Conservation (phyloP, 37 sponge, comb jelly and placozoan species). For the Cladorhizidae sp. region DNA sequence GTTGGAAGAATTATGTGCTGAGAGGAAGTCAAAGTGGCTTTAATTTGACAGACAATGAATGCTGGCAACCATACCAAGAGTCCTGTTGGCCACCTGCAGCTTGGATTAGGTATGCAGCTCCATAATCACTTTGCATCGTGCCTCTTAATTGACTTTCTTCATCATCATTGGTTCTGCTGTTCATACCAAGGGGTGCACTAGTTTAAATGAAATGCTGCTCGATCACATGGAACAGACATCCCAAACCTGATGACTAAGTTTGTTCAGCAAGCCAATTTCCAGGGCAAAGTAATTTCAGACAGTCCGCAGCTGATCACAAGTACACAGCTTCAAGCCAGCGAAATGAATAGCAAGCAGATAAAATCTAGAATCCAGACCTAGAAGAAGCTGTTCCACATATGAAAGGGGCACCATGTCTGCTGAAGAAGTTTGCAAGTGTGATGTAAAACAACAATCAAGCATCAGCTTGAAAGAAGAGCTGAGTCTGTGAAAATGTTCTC, state of each 20-base stretch:
- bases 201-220: slow-evolving; percentile 33
- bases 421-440: neutral
- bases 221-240: slow-evolving; percentile 25
- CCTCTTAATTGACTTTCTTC: too few relatives aligned
- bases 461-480: neutral
- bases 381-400: slow-evolving; percentile 19
- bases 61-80: too few relatives aligned
- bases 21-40: too few relatives aligned
- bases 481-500: slow-evolving; percentile 14
- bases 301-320: neutral
- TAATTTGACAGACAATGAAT: too few relatives aligned
- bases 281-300: too few relatives aligned
- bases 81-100: too few relatives aligned
- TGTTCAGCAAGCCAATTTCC: slow-evolving; percentile 35
- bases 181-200: neutral
- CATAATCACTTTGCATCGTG: too few relatives aligned
- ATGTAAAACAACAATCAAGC: slow-evolving; percentile 1
- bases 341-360: neutral
- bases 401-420: neutral
- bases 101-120: too few relatives aligned
- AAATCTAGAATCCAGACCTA: neutral
- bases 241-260: slow-evolving; percentile 33
- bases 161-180: too few relatives aligned
- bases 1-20: too few relatives aligned
- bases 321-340: neutral